Conservation (phyloP, 2,113 vertebrate genomes). For the Dasyprocta punctata region DNA sequence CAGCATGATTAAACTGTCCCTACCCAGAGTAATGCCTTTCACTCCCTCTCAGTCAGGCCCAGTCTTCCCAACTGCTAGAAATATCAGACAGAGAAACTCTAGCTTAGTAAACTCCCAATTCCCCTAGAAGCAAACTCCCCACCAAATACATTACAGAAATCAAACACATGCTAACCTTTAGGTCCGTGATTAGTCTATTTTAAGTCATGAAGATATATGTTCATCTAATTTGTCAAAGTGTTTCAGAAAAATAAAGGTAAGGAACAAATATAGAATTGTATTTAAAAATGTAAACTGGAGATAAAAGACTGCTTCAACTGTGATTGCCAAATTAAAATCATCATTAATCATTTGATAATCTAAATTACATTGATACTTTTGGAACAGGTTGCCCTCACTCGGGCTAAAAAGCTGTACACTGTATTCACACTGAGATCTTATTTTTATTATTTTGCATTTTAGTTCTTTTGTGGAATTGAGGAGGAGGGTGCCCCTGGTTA, state of each 20-base stretch:
- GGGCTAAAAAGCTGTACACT: background rate
- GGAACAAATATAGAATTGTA: background rate
- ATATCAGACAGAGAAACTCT: background rate
- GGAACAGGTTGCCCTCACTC: background rate
- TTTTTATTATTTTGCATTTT: slow-evolving; percentile 37
- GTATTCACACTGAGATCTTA: background rate
- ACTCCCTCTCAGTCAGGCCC: background rate
- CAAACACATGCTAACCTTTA: background rate
- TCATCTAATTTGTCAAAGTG: slow-evolving; percentile 6
- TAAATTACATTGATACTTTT: background rate
- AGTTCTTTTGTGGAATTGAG: background rate
- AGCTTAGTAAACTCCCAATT: background rate
- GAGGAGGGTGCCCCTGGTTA: background rate
- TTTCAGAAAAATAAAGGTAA: slow-evolving; percentile 14
- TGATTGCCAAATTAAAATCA: slow-evolving; percentile 22
- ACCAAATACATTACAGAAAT: slow-evolving; percentile 39
- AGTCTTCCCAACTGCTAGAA: background rate
- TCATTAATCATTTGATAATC: background rate
- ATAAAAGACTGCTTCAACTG: background rate
- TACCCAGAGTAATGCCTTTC: slow-evolving; percentile 56
- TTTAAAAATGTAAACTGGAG: background rate
- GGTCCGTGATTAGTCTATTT: background rate
- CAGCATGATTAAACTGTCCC: slow-evolving; percentile 60
- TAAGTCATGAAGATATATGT: background rate
- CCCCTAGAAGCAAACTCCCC: slow-evolving; percentile 25